phyloP scores from a whole-genome alignment of 2,797 vertebrate species.

The Borostomias antarcticus region DNA sequence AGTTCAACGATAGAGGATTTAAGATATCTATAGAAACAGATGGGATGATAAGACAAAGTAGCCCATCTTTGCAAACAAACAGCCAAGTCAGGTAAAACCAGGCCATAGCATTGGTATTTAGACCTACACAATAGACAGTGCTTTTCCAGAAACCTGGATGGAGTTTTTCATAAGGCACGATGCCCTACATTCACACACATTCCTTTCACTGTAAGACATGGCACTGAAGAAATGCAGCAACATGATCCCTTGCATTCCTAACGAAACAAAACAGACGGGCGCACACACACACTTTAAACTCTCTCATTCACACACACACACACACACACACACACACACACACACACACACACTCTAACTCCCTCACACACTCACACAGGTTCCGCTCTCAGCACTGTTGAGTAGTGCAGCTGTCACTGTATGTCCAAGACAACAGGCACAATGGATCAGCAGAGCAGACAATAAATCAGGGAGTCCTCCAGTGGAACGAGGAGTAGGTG shows the following conservation, averaged over 20 bases:
- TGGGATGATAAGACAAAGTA: too few species aligned
- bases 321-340: slow-evolving; percentile 26
- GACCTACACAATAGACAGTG: too few species aligned
- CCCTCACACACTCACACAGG: slow-evolving; percentile 18
- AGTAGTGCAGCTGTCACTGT: slow-evolving; percentile 71
- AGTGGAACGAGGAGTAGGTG: background rate
- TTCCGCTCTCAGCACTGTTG: slow-evolving; percentile 7
- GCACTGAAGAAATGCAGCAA: slow-evolving; percentile 52
- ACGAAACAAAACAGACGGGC: slow-evolving; percentile 15
- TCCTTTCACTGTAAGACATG: slow-evolving; percentile 48
- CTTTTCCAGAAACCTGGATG: too few species aligned
- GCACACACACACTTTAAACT: slow-evolving; percentile 19
- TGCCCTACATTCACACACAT: slow-evolving; percentile 12
- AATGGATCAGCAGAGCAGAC: slow-evolving; percentile 41
- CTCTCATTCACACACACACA: too few species aligned
- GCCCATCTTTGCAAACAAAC: too few species aligned
- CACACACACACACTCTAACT: slow-evolving; percentile 20
- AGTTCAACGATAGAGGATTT: too few species aligned
- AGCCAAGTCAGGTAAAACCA: too few species aligned
- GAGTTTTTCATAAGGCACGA: background rate
- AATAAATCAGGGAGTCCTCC: slow-evolving; percentile 43
- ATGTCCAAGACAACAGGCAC: slow-evolving; percentile 63
- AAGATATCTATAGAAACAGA: too few species aligned
- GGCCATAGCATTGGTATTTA: too few species aligned
- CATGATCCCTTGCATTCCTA: slow-evolving; percentile 47